A percentile compares a stretch with the other conserved stretches of the same genome.
These are phyloP conservation scores for Eristalis pertinax DNA, from an alignment of 2,888 invertebrate genomes.

Conservation along the genomic window DNA sequence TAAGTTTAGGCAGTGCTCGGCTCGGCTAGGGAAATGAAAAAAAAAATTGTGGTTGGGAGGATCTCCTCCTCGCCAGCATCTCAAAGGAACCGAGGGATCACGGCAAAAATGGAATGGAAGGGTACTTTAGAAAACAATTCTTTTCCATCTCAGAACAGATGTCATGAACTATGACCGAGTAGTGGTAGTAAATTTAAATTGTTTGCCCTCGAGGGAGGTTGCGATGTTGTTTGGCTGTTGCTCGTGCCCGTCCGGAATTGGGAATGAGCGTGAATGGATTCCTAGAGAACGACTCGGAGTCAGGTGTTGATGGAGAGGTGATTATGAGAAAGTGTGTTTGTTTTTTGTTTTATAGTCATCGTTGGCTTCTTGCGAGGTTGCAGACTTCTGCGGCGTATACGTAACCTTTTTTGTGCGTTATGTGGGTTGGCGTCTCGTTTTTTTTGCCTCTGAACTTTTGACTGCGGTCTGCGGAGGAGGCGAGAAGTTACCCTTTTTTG, in stretches of 20 bases:
- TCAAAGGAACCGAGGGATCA: not conserved
- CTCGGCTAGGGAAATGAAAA: slow-evolving; percentile 45
- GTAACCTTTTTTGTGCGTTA: not conserved
- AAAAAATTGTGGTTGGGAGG: slow-evolving; percentile 52
- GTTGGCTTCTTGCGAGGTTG: not conserved
- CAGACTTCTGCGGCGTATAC: not conserved
- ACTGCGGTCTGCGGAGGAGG: too few relatives aligned
- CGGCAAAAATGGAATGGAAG: slow-evolving; percentile 40
- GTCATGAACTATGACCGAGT: slow-evolving; percentile 71
- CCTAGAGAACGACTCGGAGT: slow-evolving; percentile 35
- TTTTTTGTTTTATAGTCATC: slow-evolving; percentile 38
- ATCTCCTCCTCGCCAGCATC: not conserved
- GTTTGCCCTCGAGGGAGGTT: slow-evolving; percentile 49
- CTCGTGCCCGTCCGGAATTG: not conserved
- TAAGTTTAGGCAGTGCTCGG: slow-evolving; percentile 44
- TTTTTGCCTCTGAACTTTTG: not conserved
- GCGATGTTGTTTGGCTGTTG: slow-evolving; percentile 36
- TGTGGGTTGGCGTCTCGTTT: not conserved
- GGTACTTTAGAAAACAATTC: slow-evolving; percentile 66
- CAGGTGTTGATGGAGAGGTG: slow-evolving; percentile 67
- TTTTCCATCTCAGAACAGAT: slow-evolving; percentile 47
- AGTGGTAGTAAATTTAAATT: slow-evolving; percentile 69
- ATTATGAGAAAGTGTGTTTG: slow-evolving; percentile 38
- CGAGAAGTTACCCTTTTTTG: not conserved
- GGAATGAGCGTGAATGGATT: slow-evolving; percentile 33